These are phyloP conservation scores for Lordiphosa stackelbergi DNA, from an alignment of 1,140 invertebrate genomes.

Conservation along the genomic window DNA sequence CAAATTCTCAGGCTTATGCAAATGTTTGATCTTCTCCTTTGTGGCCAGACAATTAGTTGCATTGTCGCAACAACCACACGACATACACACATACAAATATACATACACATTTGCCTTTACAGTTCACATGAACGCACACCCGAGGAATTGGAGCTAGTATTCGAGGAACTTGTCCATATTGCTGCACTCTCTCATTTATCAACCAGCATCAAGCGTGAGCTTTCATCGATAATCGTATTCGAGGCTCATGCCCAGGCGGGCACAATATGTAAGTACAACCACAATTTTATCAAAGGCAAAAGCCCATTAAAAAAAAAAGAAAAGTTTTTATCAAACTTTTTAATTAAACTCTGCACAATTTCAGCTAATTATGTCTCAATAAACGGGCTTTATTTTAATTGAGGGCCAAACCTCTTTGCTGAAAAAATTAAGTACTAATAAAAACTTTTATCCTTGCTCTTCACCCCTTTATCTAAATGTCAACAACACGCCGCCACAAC, in stretches of 20 bases:
- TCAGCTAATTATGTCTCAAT: constrained; percentile 43
- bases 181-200: constrained; percentile 89
- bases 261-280: constrained; percentile 84
- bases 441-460: constrained; percentile 21
- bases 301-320: constrained; percentile 8
- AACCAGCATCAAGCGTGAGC: constrained; percentile 89
- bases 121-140: constrained; percentile 85
- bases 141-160: constrained; percentile 90
- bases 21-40: constrained; percentile 10
- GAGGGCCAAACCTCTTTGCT: neutral
- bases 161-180: constrained; percentile 90
- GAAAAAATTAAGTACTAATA: constrained; percentile 21
- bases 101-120: constrained; percentile 1
- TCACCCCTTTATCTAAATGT: constrained; percentile 19
- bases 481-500: constrained; percentile 3
- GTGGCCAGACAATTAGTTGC: constrained; percentile 8
- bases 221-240: constrained; percentile 88
- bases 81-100: constrained; percentile 10
- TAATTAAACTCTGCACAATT: constrained; percentile 38
- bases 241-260: constrained; percentile 89
- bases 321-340: constrained; percentile 34
- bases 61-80: constrained; percentile 5
- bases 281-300: neutral
- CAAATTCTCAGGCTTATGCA: constrained; percentile 10
- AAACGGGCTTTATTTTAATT: constrained; percentile 8